A percentile compares a stretch with the other conserved stretches of the same genome.
Conservation (phyloP, 2,113 vertebrate species). For the Semnornis frantzii region DNA sequence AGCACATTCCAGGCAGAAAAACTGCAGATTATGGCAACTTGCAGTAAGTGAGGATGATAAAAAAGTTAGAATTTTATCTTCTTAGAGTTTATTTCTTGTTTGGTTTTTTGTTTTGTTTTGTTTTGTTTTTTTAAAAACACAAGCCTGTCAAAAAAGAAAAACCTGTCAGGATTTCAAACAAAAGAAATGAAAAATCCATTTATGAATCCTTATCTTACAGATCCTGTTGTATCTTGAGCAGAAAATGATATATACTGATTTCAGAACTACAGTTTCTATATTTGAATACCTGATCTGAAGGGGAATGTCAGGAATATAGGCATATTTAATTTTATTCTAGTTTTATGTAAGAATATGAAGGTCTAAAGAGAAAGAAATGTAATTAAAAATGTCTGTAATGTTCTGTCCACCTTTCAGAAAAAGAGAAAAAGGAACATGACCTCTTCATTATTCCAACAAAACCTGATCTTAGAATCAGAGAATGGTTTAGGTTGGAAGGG, state of each 20-base stretch:
- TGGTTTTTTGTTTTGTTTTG: too few species aligned
- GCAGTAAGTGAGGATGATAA: slow-evolving; percentile 22
- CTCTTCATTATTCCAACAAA: neutral
- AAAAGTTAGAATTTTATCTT: slow-evolving; percentile 27
- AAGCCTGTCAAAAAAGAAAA: slow-evolving; percentile 15
- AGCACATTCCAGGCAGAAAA: slow-evolving; percentile 40
- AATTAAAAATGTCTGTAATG: neutral
- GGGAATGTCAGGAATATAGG: slow-evolving; percentile 5
- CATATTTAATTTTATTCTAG: neutral
- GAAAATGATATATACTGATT: slow-evolving; percentile 47
- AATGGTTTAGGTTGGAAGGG: too few species aligned
- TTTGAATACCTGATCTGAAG: slow-evolving; percentile 30
- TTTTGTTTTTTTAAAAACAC: too few species aligned
- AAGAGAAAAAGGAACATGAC: neutral
- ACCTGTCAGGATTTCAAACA: slow-evolving; percentile 49
- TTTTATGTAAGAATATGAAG: neutral
- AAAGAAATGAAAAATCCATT: slow-evolving; percentile 51
- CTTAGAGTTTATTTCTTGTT: neutral
- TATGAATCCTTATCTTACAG: slow-evolving; percentile 46
- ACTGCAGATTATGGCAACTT: slow-evolving; percentile 31
- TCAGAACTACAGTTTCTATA: slow-evolving; percentile 40
- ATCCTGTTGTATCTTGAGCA: slow-evolving; percentile 47
- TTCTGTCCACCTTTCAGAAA: neutral
- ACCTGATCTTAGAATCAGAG: neutral
- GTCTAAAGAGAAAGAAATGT: neutral